Evolutionary conservation across 1,140 invertebrate genomes (phyloP).

Genomic region (Aricia agestis): DNA sequence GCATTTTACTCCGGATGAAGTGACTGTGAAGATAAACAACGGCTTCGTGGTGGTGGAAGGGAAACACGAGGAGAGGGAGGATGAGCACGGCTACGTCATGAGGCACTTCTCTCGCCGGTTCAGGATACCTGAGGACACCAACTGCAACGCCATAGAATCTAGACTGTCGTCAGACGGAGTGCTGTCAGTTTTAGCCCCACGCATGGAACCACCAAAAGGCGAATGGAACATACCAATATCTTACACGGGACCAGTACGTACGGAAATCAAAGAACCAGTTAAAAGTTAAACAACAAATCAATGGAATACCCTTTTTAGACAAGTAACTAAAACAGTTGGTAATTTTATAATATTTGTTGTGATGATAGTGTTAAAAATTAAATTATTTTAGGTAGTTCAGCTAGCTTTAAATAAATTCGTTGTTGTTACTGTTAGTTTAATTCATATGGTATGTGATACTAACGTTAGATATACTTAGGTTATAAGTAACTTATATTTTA

Average conservation of each 20-base stretch:
- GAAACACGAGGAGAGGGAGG: constrained; percentile 86
- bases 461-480: too few relatives aligned
- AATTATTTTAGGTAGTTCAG: constrained; percentile 13
- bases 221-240: constrained; percentile 57
- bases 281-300: constrained; percentile 1
- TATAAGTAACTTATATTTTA: too few relatives aligned
- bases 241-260: constrained; percentile 55
- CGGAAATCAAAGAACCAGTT: constrained; percentile 34
- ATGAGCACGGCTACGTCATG: constrained; percentile 85
- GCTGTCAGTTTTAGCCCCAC: constrained; percentile 81
- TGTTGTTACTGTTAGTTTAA: constrained; percentile 2
- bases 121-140: constrained; percentile 81
- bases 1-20: constrained; percentile 90
- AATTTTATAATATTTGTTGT: constrained; percentile 11
- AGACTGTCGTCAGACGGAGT: constrained; percentile 86
- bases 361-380: not conserved
- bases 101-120: constrained; percentile 85
- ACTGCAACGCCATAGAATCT: constrained; percentile 81
- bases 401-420: constrained; percentile 10
- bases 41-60: constrained; percentile 82
- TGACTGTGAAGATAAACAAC: constrained; percentile 87
- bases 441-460: not conserved
- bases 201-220: constrained; percentile 48
- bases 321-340: not conserved
- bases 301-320: constrained; percentile 22